Conservation (phyloP, 2,113 vertebrate species). For the Gallinago undulata region DNA sequence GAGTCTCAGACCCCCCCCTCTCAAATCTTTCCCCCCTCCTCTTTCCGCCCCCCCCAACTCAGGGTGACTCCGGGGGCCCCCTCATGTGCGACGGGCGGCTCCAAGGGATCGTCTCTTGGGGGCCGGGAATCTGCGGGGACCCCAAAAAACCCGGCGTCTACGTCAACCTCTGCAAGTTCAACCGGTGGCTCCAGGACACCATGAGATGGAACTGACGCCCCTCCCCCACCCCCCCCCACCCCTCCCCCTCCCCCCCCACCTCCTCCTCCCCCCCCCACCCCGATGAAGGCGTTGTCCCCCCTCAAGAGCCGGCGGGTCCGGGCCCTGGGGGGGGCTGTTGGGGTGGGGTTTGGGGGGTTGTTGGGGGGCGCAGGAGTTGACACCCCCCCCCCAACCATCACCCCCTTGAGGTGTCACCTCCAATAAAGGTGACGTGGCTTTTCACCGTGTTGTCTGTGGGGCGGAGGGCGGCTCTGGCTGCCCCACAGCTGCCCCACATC, state of each 20-base stretch:
- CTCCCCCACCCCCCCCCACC: not conserved
- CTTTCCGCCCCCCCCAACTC: rapidly evolving
- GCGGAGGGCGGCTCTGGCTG: not conserved
- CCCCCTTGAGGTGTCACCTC: too few species aligned
- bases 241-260: too few species aligned
- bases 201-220: not conserved
- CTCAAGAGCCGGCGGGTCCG: not conserved
- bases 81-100: not conserved
- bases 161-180: not conserved
- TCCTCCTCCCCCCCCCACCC: not conserved
- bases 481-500: not conserved
- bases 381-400: too few species aligned
- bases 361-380: too few species aligned
- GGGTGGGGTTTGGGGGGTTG: too few species aligned
- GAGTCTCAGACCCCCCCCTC: not conserved
- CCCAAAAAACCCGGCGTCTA: not conserved
- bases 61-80: conserved; percentile 12
- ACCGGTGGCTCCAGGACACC: not conserved
- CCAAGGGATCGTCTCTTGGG: not conserved
- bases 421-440: not conserved
- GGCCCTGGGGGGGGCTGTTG: not conserved
- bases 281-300: not conserved
- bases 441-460: not conserved
- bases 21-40: too few species aligned
- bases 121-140: not conserved